phyloP scores from a whole-genome alignment of 2,113 vertebrate species.

The Asarcornis scutulata region DNA sequence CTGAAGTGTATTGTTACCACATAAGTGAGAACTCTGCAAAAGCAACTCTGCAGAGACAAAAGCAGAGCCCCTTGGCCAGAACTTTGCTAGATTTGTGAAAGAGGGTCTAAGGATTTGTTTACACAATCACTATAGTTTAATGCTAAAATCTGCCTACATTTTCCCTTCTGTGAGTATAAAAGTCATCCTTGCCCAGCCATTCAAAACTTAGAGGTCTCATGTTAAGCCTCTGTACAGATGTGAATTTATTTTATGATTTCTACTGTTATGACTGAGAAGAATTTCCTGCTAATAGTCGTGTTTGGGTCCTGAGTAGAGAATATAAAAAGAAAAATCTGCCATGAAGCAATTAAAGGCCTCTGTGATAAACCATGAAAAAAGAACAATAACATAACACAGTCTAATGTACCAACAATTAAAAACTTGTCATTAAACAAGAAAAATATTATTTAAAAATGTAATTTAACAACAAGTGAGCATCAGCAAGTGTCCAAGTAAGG shows the following conservation, averaged over 20 bases:
- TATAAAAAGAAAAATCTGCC: neutral
- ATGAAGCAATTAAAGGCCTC: neutral
- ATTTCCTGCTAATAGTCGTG: neutral
- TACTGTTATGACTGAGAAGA: neutral
- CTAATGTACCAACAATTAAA: neutral
- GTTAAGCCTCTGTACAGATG: neutral
- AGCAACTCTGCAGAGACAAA: neutral
- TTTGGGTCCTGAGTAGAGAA: neutral
- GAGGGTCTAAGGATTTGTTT: neutral
- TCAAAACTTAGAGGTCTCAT: neutral
- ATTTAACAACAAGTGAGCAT: neutral
- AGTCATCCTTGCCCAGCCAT: neutral
- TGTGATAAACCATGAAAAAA: neutral
- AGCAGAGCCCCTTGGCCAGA: neutral
- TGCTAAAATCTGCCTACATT: neutral
- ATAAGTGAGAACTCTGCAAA: neutral
- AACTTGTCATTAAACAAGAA: neutral
- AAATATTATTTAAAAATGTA: slow-evolving; percentile 4
- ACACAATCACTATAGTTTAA: neutral
- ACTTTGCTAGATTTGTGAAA: neutral
- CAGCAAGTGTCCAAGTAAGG: neutral
- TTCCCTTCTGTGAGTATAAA: neutral
- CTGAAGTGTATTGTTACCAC: neutral
- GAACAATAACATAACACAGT: neutral
- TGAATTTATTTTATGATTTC: neutral